Conservation (phyloP, 64 coral and sea anemone genomes). For the Astreopora myriophthalma region DNA sequence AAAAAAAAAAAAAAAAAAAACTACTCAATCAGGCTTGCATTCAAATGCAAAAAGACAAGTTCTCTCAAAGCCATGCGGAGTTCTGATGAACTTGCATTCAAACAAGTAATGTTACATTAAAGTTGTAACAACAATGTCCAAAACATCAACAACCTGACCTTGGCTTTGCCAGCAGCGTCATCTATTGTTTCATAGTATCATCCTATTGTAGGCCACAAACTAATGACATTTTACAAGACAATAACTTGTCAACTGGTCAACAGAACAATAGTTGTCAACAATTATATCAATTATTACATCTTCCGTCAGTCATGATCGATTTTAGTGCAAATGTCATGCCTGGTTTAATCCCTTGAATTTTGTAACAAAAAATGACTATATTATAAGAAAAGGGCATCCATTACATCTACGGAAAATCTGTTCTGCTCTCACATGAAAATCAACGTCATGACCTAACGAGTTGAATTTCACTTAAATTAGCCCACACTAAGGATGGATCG, state of each 20-base stretch:
- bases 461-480: constrained; percentile 22
- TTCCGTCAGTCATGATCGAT: constrained; percentile 5
- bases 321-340: constrained; percentile 3
- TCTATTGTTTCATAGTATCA: constrained; percentile 20
- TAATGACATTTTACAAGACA: constrained; percentile 53
- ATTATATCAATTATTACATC: constrained; percentile 18
- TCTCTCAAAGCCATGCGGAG: neutral
- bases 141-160: neutral
- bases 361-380: neutral
- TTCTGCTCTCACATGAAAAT: neutral
- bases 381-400: neutral
- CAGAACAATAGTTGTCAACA: constrained; percentile 46
- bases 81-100: neutral
- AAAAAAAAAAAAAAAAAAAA: too few relatives aligned
- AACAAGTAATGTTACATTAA: neutral
- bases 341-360: neutral
- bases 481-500: neutral
- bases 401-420: neutral
- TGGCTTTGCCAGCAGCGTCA: neutral
- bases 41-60: neutral
- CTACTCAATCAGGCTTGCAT: neutral
- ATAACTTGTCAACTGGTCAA: constrained; percentile 28
- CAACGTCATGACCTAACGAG: constrained; percentile 24
- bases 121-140: neutral
- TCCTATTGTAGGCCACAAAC: constrained; percentile 4